Evolutionary conservation across 2,888 invertebrate genomes (phyloP).

Genomic region (Acrobasis consociella): DNA sequence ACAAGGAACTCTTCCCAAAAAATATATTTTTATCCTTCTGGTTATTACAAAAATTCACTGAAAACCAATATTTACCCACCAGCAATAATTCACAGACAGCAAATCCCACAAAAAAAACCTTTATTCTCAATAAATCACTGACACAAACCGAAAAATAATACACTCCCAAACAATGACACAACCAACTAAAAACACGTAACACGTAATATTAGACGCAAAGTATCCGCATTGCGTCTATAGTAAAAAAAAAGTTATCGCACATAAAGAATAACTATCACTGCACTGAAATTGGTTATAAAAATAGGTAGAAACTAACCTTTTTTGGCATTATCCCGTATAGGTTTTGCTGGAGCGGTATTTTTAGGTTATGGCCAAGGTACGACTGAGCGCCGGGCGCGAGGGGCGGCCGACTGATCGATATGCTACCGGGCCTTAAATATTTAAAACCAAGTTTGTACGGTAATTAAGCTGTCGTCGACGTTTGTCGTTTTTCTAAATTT

Average conservation of each 20-base stretch:
- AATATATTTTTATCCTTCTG: not conserved
- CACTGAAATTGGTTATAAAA: slow-evolving; percentile 5
- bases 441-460: slow-evolving; percentile 11
- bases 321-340: slow-evolving; percentile 9
- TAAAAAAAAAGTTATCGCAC: not conserved
- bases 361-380: not conserved
- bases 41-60: not conserved
- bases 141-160: slow-evolving; percentile 1
- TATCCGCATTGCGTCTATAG: slow-evolving; percentile 12
- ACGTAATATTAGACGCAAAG: slow-evolving; percentile 9
- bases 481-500: too few relatives aligned
- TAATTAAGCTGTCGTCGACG: not conserved
- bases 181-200: slow-evolving; percentile 11
- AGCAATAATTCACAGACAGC: not conserved
- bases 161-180: slow-evolving; percentile 11
- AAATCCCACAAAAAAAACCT: not conserved
- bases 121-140: slow-evolving; percentile 7
- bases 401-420: slow-evolving; percentile 3
- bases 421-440: slow-evolving; percentile 1
- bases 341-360: not conserved
- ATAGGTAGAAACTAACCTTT: slow-evolving; percentile 4
- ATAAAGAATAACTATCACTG: not conserved
- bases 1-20: too few relatives aligned
- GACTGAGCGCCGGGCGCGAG: not conserved
- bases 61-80: not conserved